These are phyloP conservation scores for Blennius ocellaris DNA, from an alignment of 2,113 vertebrate genomes.

Conservation along the genomic window DNA sequence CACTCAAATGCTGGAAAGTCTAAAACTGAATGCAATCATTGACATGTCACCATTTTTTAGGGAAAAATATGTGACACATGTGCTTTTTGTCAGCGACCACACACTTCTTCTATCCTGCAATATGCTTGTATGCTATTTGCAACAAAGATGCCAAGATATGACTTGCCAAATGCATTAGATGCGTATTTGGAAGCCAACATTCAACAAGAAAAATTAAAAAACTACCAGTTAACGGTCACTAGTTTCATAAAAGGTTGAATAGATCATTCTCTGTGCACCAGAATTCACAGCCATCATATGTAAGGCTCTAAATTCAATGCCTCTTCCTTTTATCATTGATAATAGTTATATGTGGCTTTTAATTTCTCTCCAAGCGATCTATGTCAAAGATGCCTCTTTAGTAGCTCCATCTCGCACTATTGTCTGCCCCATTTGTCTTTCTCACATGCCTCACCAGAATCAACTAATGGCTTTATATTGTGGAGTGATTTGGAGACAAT, in stretches of 20 bases:
- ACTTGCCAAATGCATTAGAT: too few relatives aligned
- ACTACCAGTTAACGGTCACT: too few relatives aligned
- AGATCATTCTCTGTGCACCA: background rate
- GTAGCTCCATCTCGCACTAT: background rate
- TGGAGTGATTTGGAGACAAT: constrained; percentile 31
- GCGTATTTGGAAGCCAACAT: too few relatives aligned
- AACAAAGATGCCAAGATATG: too few relatives aligned
- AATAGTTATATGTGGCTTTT: background rate
- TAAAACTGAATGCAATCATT: too few relatives aligned
- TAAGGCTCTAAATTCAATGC: background rate
- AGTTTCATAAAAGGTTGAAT: background rate
- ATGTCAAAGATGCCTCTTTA: constrained; percentile 16
- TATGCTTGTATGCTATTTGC: too few relatives aligned
- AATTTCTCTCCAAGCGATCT: constrained; percentile 28
- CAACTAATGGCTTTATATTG: constrained; percentile 44
- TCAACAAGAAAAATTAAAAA: too few relatives aligned
- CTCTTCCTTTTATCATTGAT: background rate
- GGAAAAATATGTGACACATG: too few relatives aligned
- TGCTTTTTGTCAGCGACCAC: too few relatives aligned
- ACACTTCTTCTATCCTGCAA: too few relatives aligned
- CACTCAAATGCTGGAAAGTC: too few relatives aligned
- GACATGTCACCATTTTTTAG: too few relatives aligned
- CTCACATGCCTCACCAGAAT: constrained; percentile 31
- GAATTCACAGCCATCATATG: background rate
- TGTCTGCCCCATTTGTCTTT: constrained; percentile 34